Conservation (phyloP, 2,888 invertebrate species). For the Orchestes rusci region DNA sequence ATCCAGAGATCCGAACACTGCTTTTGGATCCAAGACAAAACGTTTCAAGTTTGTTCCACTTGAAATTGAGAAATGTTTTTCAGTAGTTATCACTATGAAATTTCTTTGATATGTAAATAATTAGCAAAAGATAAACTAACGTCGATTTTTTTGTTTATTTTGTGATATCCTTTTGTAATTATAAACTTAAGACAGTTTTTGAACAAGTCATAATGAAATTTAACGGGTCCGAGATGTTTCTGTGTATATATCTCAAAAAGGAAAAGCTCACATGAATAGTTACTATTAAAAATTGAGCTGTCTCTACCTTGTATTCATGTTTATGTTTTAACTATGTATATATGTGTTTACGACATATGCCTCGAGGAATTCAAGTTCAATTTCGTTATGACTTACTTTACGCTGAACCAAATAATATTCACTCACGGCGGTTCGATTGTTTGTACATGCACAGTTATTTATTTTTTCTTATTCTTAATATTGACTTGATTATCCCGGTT, state of each 20-base stretch:
- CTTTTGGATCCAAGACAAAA: no score
- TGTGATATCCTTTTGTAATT: constrained; percentile 31
- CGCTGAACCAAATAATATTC: constrained; percentile 24
- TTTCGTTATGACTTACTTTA: constrained; percentile 32
- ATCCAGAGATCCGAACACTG: background rate
- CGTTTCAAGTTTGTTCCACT: constrained; percentile 4
- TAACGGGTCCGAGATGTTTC: constrained; percentile 25
- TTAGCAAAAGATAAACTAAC: constrained; percentile 5
- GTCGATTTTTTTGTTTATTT: constrained; percentile 26
- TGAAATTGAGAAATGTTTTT: constrained; percentile 6
- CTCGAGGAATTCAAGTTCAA: constrained; percentile 26
- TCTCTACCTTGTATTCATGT: background rate
- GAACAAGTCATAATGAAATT: constrained; percentile 33
- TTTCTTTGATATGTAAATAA: constrained; percentile 14
- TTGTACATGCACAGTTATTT: constrained; percentile 32
- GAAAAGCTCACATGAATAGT: background rate
- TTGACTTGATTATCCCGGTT: constrained; percentile 19
- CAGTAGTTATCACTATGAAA: constrained; percentile 7
- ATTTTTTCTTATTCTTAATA: constrained; percentile 22
- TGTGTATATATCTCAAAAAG: constrained; percentile 11
- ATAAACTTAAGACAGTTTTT: constrained; percentile 20
- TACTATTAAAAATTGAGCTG: background rate
- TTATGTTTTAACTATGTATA: constrained; percentile 12
- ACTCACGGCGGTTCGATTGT: constrained; percentile 22
- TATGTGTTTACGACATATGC: constrained; percentile 8